Evolutionary conservation across 2,888 invertebrate genomes (phyloP).

Genomic region (Lobophora halterata): DNA sequence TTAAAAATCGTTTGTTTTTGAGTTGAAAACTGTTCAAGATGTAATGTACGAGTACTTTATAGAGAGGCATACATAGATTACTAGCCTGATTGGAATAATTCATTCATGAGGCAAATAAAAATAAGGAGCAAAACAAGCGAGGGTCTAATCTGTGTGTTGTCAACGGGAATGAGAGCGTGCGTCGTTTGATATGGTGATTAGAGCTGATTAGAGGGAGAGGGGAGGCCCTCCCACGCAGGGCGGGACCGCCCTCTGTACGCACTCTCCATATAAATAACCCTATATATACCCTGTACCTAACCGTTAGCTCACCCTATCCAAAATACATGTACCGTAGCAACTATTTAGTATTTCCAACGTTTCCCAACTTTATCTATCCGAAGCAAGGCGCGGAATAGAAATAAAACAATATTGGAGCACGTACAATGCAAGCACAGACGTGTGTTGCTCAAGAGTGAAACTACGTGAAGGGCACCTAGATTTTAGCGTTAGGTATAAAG

Average conservation of each 20-base stretch:
- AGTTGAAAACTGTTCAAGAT: too few species aligned
- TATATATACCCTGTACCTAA: conserved; percentile 70
- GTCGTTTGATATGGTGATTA: conserved; percentile 81
- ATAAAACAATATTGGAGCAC: conserved; percentile 32
- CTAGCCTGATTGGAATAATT: conserved; percentile 12
- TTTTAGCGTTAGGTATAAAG: conserved; percentile 13
- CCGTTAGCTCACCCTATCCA: conserved; percentile 48
- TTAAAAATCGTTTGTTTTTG: too few species aligned
- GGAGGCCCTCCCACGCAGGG: conserved; percentile 35
- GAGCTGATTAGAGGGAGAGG: conserved; percentile 76
- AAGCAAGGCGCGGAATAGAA: conserved; percentile 19
- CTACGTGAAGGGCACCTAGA: conserved; percentile 19
- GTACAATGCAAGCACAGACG: conserved; percentile 29
- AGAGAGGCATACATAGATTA: too few species aligned
- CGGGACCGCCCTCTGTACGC: conserved; percentile 63
- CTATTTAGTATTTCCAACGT: conserved; percentile 36
- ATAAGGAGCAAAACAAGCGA: conserved; percentile 44
- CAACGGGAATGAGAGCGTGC: conserved; percentile 73
- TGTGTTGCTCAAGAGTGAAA: conserved; percentile 17
- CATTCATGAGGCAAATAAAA: conserved; percentile 29
- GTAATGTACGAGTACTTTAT: too few species aligned
- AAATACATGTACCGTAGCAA: conserved; percentile 38
- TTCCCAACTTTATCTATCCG: conserved; percentile 36
- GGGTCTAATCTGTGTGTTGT: conserved; percentile 73
- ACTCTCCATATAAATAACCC: conserved; percentile 77